Evolutionary conservation across 1,140 invertebrate species (phyloP), one percentile per base, ranked within the genome.

Genomic region (Lethrus apterus): DNA sequence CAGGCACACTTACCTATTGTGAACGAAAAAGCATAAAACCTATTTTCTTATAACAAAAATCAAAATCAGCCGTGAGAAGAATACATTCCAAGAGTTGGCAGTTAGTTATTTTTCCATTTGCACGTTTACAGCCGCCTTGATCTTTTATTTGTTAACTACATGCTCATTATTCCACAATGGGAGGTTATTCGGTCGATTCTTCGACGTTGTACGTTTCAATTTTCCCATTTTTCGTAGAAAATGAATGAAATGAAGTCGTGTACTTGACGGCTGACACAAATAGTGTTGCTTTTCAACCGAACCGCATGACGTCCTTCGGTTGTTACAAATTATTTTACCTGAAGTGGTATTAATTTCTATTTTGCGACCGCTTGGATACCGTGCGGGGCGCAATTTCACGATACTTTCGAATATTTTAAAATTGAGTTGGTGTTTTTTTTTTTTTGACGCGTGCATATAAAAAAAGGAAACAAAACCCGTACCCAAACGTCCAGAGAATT

Each of bases 311-410:
- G 46, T 32, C 35, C 29, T 5, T 31, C 29, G 29, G 32, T 48
- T 48, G 46, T 48, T 48, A 48, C 40, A 48, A 48, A 48, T 48
- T 48, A 48, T 48, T 48, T 48, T 48, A 48, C 46, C 46, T 48
- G 46, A 9, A 19, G 13, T 17, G 31, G 30, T 30, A 29, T 43
- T 43, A 30, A 43, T 43, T 43, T 31, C 40, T 43, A 26, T 38
- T 21, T n/a, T n/a, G n/a, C n/a, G n/a, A n/a, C n/a, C n/a, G n/a
- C n/a, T n/a, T n/a, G n/a, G n/a, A n/a, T n/a, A n/a, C n/a, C n/a
- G n/a, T n/a, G n/a, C n/a, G n/a, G n/a, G n/a, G n/a, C n/a, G n/a
- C n/a, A n/a, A n/a, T n/a, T n/a, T n/a, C n/a, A n/a, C n/a, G n/a
- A n/a, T n/a, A n/a, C n/a, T n/a, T n/a, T n/a, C n/a, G n/a, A n/a